Percentiles rank a stretch among this genome's conserved stretches.
These are phyloP conservation scores for Acleris sparsana DNA, from an alignment of 2,888 invertebrate genomes.

Conservation along the genomic window DNA sequence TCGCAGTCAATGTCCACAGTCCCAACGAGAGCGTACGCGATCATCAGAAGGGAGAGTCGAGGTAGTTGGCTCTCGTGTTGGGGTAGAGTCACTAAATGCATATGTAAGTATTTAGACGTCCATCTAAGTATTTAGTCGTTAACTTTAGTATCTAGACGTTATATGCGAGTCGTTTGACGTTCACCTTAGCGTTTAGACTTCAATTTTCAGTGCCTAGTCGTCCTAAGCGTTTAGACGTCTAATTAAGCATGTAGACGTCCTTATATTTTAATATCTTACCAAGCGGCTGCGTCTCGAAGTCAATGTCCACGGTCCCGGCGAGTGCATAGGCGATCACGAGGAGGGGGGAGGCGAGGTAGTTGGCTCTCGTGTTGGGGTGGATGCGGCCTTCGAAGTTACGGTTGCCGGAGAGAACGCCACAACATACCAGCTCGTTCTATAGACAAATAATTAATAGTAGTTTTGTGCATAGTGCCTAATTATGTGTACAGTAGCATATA, in stretches of 20 bases:
- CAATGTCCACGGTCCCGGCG: constrained; percentile 96
- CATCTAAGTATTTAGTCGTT: too few species aligned
- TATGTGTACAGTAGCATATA: too few species aligned
- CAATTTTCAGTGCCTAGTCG: neutral
- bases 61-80: constrained; percentile 88
- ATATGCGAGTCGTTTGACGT: too few species aligned
- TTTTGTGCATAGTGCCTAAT: too few species aligned
- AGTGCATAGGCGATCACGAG: constrained; percentile 98
- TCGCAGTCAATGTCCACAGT: constrained; percentile 98
- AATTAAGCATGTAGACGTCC: neutral
- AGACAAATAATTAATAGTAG: too few species aligned
- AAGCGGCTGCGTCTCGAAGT: constrained; percentile 95
- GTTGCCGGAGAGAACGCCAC: constrained; percentile 98
- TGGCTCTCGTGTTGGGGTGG: constrained; percentile 97
- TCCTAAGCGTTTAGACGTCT: neutral
- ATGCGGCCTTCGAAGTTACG: constrained; percentile 99
- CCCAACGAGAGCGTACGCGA: constrained; percentile 98
- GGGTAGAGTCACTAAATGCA: neutral
- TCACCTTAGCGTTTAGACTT: too few species aligned
- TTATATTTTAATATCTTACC: constrained; percentile 69
- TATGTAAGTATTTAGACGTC: neutral
- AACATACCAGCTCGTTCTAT: constrained; percentile 95
- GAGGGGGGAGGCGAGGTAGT: constrained; percentile 98
- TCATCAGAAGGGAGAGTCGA: constrained; percentile 98
- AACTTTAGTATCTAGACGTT: neutral